Conservation (phyloP, 2,888 invertebrate genomes). For the Proisotoma minuta region DNA sequence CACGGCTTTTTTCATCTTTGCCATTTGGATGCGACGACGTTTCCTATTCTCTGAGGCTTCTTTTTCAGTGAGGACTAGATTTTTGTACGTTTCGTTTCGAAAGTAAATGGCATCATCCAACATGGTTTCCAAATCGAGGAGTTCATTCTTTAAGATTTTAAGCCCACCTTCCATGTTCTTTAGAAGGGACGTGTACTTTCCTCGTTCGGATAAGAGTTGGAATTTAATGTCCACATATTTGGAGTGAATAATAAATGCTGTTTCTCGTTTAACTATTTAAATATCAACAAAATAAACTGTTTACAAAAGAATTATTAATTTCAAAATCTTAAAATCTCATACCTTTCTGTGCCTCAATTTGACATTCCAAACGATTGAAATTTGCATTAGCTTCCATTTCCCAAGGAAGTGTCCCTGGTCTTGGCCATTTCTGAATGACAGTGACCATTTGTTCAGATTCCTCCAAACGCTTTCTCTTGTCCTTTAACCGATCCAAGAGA, state of each 20-base stretch:
- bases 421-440: conserved; percentile 30
- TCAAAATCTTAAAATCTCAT: too few species aligned
- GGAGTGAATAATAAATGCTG: conserved; percentile 41
- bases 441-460: conserved; percentile 42
- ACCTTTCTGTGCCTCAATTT: conserved; percentile 42
- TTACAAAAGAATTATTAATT: too few species aligned
- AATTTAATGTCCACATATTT: conserved; percentile 44
- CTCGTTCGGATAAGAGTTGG: conserved; percentile 39
- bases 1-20: conserved; percentile 46
- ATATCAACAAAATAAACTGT: too few species aligned
- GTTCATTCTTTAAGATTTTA: conserved; percentile 31
- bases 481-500: conserved; percentile 37
- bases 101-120: conserved; percentile 44
- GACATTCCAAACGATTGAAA: conserved; percentile 35
- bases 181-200: conserved; percentile 40
- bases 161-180: conserved; percentile 39
- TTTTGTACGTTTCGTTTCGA: conserved; percentile 39
- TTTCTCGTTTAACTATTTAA: conserved; percentile 38
- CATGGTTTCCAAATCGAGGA: conserved; percentile 42
- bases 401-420: conserved; percentile 43
- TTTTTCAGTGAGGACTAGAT: conserved; percentile 40
- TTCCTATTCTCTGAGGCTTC: conserved; percentile 43
- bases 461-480: conserved; percentile 39
- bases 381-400: conserved; percentile 33
- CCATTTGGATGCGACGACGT: conserved; percentile 42